Evolutionary conservation across 2,113 vertebrate genomes (phyloP).

Genomic region (Tylochromis polylepis): DNA sequence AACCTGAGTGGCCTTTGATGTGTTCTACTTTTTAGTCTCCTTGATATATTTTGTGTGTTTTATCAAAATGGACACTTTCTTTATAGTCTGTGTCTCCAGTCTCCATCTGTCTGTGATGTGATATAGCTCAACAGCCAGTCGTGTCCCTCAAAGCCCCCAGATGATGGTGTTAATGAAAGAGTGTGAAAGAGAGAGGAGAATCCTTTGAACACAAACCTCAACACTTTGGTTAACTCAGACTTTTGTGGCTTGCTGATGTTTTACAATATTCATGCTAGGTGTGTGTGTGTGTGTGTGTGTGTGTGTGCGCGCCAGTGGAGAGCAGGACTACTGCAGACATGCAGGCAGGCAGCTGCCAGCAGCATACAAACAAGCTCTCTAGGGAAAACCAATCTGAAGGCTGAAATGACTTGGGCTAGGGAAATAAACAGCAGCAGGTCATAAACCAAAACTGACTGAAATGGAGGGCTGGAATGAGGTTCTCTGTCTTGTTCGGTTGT

Average conservation of each 20-base stretch:
- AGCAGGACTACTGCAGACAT: background rate
- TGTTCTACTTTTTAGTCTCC: background rate
- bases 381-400: slow-evolving; percentile 45
- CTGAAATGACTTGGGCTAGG: slow-evolving; percentile 44
- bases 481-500: slow-evolving; percentile 35
- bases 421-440: slow-evolving; percentile 53
- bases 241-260: background rate
- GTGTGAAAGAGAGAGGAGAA: background rate
- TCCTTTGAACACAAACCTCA: background rate
- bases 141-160: background rate
- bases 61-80: background rate
- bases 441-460: slow-evolving; percentile 56
- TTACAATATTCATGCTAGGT: background rate
- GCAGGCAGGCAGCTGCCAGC: slow-evolving; percentile 40
- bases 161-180: background rate
- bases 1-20: background rate
- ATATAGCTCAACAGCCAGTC: background rate
- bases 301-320: background rate
- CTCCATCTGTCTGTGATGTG: background rate
- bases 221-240: slow-evolving; percentile 1
- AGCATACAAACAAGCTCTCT: slow-evolving; percentile 54
- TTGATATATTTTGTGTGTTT: background rate
- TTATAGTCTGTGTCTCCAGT: background rate
- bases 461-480: slow-evolving; percentile 33
- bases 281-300: background rate